phyloP scores from a whole-genome alignment of 1,140 invertebrate species.

The Lepidurus couesii region DNA sequence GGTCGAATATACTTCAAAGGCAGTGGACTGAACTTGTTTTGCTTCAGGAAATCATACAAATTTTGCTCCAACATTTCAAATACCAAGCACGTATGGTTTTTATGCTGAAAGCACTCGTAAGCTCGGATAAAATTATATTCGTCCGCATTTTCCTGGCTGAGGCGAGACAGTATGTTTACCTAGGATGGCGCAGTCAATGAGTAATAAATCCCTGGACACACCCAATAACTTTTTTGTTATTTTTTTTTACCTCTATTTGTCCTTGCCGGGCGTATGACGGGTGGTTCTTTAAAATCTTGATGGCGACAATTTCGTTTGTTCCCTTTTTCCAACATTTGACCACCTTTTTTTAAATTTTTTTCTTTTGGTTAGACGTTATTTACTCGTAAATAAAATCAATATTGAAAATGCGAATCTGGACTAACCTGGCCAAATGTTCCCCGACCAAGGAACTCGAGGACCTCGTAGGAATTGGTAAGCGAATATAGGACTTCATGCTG shows the following conservation, averaged over 20 bases:
- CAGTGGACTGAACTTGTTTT: constrained; percentile 98
- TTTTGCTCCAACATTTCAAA: constrained; percentile 99
- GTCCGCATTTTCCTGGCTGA: constrained; percentile 99
- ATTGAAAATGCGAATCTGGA: neutral
- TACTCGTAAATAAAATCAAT: neutral
- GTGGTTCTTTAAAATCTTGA: constrained; percentile 99
- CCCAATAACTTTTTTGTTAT: neutral
- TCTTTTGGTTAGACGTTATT: neutral
- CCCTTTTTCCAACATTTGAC: constrained; percentile 99
- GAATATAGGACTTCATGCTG: constrained; percentile 98
- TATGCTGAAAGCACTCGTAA: constrained; percentile 99
- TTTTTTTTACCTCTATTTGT: constrained; percentile 83
- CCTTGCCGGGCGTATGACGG: constrained; percentile 98
- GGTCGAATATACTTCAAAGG: constrained; percentile 97
- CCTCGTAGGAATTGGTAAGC: constrained; percentile 87
- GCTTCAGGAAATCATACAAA: constrained; percentile 98
- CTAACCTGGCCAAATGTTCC: constrained; percentile 92
- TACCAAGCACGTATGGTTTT: constrained; percentile 98
- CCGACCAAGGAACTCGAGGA: constrained; percentile 95
- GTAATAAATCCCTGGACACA: constrained; percentile 28
- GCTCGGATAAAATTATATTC: constrained; percentile 99
- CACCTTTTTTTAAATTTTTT: constrained; percentile 53
- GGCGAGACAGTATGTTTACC: constrained; percentile 91
- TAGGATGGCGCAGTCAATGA: constrained; percentile 42
- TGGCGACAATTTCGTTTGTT: constrained; percentile 99